phyloP scores from a whole-genome alignment of 2,888 invertebrate species.

The Corythucha ciliata region DNA sequence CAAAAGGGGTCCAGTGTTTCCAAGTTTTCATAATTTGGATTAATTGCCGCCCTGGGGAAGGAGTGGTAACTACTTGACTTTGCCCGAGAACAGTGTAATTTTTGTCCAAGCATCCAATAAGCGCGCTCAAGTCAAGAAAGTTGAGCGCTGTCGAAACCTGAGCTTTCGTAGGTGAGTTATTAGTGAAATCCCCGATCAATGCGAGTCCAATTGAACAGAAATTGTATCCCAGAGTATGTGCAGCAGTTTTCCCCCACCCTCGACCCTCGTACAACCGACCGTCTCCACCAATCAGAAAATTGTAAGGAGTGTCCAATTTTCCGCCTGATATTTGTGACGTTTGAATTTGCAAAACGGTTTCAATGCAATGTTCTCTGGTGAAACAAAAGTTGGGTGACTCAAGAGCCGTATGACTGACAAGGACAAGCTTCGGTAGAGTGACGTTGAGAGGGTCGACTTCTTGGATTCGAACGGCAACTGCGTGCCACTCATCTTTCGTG shows the following conservation, averaged over 20 bases:
- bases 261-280: slow-evolving; percentile 28
- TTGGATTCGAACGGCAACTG: too few relatives aligned
- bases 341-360: slow-evolving; percentile 2
- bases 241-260: slow-evolving; percentile 48
- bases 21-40: slow-evolving; percentile 17
- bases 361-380: background rate
- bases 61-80: slow-evolving; percentile 20
- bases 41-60: slow-evolving; percentile 23
- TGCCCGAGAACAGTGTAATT: slow-evolving; percentile 21
- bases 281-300: slow-evolving; percentile 28
- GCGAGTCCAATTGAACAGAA: slow-evolving; percentile 21
- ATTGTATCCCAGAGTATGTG: slow-evolving; percentile 26
- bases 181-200: slow-evolving; percentile 27
- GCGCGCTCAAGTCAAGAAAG: slow-evolving; percentile 21
- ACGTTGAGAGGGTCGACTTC: too few relatives aligned
- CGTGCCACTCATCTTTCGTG: slow-evolving; percentile 6
- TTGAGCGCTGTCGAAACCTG: slow-evolving; percentile 22
- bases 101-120: slow-evolving; percentile 15
- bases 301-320: slow-evolving; percentile 24
- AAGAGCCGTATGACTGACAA: slow-evolving; percentile 26
- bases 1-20: slow-evolving; percentile 16
- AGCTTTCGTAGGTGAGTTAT: slow-evolving; percentile 15
- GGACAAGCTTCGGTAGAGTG: slow-evolving; percentile 27
- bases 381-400: slow-evolving; percentile 4
- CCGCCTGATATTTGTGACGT: slow-evolving; percentile 1